Evolutionary conservation across 2,113 vertebrate species (phyloP).

Genomic region (Ploceus nigricollis): DNA sequence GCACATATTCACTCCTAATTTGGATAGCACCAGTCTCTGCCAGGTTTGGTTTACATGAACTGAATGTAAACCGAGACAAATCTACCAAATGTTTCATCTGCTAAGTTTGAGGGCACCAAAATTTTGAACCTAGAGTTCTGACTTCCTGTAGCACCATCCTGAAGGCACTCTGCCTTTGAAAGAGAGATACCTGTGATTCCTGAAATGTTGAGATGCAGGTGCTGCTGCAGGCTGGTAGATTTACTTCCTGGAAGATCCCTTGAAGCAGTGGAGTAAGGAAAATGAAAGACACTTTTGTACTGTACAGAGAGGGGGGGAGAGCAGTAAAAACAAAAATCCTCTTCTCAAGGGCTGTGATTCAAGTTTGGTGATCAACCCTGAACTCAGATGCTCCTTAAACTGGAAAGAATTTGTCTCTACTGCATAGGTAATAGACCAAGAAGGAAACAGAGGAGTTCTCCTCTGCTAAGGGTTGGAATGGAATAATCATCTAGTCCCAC

Average conservation of each 20-base stretch:
- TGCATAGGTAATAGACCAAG: neutral
- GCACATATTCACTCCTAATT: neutral
- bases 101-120: neutral
- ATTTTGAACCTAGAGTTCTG: neutral
- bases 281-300: neutral
- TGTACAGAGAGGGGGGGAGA: neutral
- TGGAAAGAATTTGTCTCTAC: neutral
- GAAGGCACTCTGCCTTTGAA: neutral
- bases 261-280: neutral
- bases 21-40: neutral
- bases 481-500: neutral
- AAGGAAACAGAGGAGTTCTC: neutral
- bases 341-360: neutral
- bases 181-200: neutral
- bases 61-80: no score
- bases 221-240: neutral
- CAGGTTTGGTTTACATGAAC: neutral
- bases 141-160: neutral
- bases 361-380: neutral
- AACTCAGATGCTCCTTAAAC: neutral
- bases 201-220: neutral
- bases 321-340: neutral
- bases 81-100: neutral
- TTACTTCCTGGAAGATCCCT: slow-evolving; percentile 13
- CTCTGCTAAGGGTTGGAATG: neutral